A percentile compares a stretch with the other conserved stretches of the same genome.
phyloP scores from a whole-genome alignment of 2,888 invertebrate species.

The Synergus itoensis region DNA sequence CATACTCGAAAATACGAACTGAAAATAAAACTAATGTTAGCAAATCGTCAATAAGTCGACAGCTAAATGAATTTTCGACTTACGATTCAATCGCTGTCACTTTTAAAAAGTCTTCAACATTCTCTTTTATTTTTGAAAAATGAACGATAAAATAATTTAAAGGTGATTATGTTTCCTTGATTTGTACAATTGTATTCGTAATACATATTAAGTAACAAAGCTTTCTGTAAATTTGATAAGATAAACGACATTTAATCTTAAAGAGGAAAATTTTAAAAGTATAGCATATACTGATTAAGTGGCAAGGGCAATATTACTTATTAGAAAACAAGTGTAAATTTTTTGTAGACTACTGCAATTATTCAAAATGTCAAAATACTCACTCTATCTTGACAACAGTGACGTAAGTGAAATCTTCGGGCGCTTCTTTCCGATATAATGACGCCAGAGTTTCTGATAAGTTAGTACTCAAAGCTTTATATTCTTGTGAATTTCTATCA shows the following conservation, averaged over 20 bases:
- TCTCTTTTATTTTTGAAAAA: not conserved
- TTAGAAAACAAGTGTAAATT: not conserved
- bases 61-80: not conserved
- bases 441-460: constrained; percentile 82
- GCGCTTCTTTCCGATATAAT: constrained; percentile 77
- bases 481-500: constrained; percentile 81
- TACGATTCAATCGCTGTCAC: not conserved
- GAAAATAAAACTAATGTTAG: not conserved
- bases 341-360: not conserved
- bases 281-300: not conserved
- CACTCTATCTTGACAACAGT: constrained; percentile 86
- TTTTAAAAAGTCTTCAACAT: not conserved
- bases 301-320: not conserved
- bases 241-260: not conserved
- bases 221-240: not conserved
- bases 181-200: not conserved
- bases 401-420: constrained; percentile 75
- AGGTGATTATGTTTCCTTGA: not conserved
- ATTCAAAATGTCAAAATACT: constrained; percentile 73
- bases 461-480: constrained; percentile 81
- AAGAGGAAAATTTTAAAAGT: not conserved
- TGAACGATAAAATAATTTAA: not conserved
- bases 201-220: not conserved
- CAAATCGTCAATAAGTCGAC: not conserved
- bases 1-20: not conserved